A percentile compares a stretch with the other conserved stretches of the same genome.
Conservation (phyloP, 2,888 invertebrate species). For the Cheilosia variabilis region DNA sequence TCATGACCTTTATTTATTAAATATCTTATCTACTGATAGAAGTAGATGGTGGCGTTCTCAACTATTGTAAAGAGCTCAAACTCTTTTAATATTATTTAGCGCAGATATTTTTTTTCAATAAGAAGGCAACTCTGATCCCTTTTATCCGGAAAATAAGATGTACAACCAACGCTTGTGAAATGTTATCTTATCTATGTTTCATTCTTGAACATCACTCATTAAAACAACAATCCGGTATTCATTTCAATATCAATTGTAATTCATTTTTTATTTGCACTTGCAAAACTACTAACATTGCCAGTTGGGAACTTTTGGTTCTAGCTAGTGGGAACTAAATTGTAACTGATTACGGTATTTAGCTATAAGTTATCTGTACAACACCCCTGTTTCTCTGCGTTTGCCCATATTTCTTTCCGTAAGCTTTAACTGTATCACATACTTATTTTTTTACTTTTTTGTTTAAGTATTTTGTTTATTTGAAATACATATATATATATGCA, state of each 20-base stretch:
- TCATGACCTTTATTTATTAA: no score
- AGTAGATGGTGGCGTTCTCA: no score
- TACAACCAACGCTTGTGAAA: background rate
- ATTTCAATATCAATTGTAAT: constrained; percentile 18
- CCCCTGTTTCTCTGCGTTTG: constrained; percentile 32
- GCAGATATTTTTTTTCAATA: no score
- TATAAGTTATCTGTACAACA: constrained; percentile 42
- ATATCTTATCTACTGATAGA: no score
- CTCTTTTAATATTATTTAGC: no score
- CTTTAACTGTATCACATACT: constrained; percentile 57
- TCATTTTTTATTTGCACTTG: constrained; percentile 34
- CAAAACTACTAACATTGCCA: constrained; percentile 43
- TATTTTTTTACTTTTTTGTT: constrained; percentile 20
- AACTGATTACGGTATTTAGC: constrained; percentile 29
- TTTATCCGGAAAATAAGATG: background rate
- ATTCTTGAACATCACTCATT: background rate
- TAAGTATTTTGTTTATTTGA: constrained; percentile 44
- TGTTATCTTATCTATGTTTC: background rate
- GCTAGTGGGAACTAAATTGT: constrained; percentile 36
- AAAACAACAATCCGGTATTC: background rate
- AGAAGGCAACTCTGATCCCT: background rate
- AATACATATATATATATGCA: constrained; percentile 21
- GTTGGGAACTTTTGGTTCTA: constrained; percentile 39
- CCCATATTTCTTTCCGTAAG: constrained; percentile 56
- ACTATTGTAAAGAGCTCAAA: no score